Base-by-base conservation (phyloP, 1,140 invertebrate genomes). In the Tyrophagus putrescentiae region DNA sequence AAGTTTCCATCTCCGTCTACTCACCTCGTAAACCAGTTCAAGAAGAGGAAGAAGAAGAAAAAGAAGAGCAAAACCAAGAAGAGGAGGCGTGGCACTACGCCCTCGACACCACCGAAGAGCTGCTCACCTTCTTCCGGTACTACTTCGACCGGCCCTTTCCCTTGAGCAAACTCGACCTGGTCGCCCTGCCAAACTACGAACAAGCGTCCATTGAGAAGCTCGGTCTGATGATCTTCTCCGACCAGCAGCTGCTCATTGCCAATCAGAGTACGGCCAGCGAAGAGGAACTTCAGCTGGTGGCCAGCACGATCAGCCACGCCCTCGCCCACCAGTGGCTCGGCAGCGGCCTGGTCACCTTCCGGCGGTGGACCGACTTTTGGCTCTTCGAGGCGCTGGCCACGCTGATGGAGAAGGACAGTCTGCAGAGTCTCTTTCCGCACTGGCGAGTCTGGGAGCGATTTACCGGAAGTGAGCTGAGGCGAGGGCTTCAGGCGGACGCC, bases 41-140 rank as follows among this genome's bases (percentile, higher is more conserved):
- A n/a, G n/a, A n/a, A n/a, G n/a, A n/a, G n/a, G n/a, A n/a, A n/a
- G n/a, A n/a, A n/a, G n/a, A n/a, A n/a, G n/a, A n/a, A n/a, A n/a
- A n/a, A n/a, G n/a, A n/a, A n/a, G n/a, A n/a, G n/a, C n/a, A n/a
- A n/a, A n/a, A n/a, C n/a, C n/a, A n/a, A n/a, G n/a, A n/a, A n/a
- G n/a, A n/a, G n/a, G 85, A 95, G 66, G 89, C 95, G 70, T 93
- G 92, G 4, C 68, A 80, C 57, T 97, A 96, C 76, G 91, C 91
- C 1, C 71, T 97, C 1, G 81, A 95, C 58, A 69, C 60, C 6
- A 63, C 66, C n/a, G 16, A 44, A 23, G 57, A 62, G 31, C 31
- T 63, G 0, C 32, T 67, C 1, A 11, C 61, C 25, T 67, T 60
- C 41, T 66, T 45, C 33, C 61, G 66, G 57, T 59, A 67, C 21